Conservation (phyloP, 2,888 invertebrate species). For the Desoria tigrina region DNA sequence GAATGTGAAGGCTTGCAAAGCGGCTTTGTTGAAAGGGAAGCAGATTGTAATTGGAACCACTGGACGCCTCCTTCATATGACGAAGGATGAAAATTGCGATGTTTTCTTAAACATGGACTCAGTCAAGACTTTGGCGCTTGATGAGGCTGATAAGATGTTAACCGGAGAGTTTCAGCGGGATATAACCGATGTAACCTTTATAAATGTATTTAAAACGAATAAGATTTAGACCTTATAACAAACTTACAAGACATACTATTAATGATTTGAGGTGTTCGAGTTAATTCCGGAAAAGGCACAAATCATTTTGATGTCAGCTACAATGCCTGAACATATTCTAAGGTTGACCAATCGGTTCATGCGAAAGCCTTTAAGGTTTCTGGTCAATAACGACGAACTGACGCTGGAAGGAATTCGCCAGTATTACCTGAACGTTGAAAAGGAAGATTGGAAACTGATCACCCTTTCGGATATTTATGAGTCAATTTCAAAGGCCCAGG, state of each 20-base stretch:
- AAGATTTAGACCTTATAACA: too few relatives aligned
- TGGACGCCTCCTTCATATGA: slow-evolving; percentile 24
- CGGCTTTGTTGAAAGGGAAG: neutral
- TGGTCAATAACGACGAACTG: slow-evolving; percentile 60
- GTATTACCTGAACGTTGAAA: slow-evolving; percentile 90
- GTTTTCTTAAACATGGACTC: neutral
- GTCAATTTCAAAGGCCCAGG: slow-evolving; percentile 98
- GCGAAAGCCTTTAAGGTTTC: slow-evolving; percentile 3
- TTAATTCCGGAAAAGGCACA: slow-evolving; percentile 1
- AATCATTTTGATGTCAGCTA: slow-evolving; percentile 19
- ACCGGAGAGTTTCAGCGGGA: neutral
- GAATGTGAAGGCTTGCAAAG: neutral
- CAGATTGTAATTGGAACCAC: slow-evolving; percentile 33
- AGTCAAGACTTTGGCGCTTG: slow-evolving; percentile 14
- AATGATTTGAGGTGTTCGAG: slow-evolving; percentile 10
- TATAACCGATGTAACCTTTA: slow-evolving; percentile 1
- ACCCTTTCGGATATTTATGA: slow-evolving; percentile 98
- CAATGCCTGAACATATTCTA: slow-evolving; percentile 16
- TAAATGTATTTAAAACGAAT: too few relatives aligned
- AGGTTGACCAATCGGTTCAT: neutral
- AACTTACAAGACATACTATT: too few relatives aligned
- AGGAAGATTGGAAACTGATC: slow-evolving; percentile 89
- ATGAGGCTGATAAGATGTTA: slow-evolving; percentile 29
- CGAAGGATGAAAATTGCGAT: neutral
- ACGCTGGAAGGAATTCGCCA: slow-evolving; percentile 96